These are phyloP conservation scores for Temnopleurus reevesii DNA, from an alignment of 53 echinoderm and acorn worm species.

Conservation along the genomic window DNA sequence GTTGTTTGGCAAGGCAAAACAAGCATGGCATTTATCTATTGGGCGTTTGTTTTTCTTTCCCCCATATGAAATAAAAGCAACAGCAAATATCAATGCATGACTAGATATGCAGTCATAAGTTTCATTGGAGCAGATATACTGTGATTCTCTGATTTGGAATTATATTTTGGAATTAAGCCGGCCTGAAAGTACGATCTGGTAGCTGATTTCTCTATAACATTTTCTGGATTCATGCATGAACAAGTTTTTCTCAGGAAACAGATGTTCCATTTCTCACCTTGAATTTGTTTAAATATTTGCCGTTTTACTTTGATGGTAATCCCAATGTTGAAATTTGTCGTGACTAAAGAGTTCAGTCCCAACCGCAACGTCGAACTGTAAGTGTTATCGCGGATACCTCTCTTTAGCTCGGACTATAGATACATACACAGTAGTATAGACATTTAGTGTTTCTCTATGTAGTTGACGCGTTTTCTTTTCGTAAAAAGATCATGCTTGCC, in stretches of 20 bases:
- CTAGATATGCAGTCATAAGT: not conserved
- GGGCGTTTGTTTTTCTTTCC: not conserved
- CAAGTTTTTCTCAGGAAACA: not conserved
- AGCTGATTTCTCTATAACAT: no score
- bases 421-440: not conserved
- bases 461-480: not conserved
- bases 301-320: not conserved
- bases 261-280: not conserved
- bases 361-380: not conserved
- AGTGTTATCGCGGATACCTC: not conserved
- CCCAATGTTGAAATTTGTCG: slow-evolving; percentile 31
- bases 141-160: no score
- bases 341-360: not conserved
- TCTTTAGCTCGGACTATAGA: slow-evolving; percentile 26
- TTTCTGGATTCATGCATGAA: not conserved
- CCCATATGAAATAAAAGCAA: not conserved
- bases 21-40: slow-evolving; percentile 3
- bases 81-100: not conserved
- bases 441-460: not conserved
- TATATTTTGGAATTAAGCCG: not conserved
- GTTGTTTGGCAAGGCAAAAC: slow-evolving; percentile 5
- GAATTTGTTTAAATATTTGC: slow-evolving; percentile 12
- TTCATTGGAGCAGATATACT: not conserved
- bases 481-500: slow-evolving; percentile 20
- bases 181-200: not conserved